phyloP scores from a whole-genome alignment of 2,888 invertebrate genomes.

The Cacoxenus indagator region DNA sequence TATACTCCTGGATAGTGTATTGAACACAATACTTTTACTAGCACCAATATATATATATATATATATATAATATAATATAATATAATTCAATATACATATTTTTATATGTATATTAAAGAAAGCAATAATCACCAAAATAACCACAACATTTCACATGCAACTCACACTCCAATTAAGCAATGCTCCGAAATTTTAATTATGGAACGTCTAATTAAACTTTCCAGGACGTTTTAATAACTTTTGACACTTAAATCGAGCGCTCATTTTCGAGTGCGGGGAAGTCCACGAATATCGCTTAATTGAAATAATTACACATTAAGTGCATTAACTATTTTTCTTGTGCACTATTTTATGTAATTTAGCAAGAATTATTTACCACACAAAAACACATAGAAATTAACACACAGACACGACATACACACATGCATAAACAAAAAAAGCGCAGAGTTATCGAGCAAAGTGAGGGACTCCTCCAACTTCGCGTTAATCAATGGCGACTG shows the following conservation, averaged over 20 bases:
- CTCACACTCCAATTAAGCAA: background rate
- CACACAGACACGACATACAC: constrained; percentile 2
- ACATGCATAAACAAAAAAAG: background rate
- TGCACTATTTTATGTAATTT: constrained; percentile 35
- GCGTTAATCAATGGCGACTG: constrained; percentile 25
- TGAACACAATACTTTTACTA: no score
- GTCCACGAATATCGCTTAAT: constrained; percentile 52
- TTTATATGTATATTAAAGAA: background rate
- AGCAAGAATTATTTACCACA: constrained; percentile 13
- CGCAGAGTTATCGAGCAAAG: background rate
- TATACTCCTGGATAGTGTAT: no score
- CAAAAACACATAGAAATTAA: constrained; percentile 15
- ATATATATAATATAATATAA: no score
- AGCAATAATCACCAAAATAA: no score
- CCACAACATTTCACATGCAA: background rate
- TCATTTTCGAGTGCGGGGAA: background rate
- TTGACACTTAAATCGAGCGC: constrained; percentile 4
- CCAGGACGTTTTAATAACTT: constrained; percentile 10
- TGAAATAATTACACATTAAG: constrained; percentile 69
- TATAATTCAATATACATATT: no score
- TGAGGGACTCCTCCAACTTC: background rate
- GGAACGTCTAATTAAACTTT: background rate
- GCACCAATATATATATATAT: no score
- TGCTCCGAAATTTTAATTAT: background rate
- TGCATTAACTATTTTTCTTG: constrained; percentile 63